Conservation (phyloP, 2,797 vertebrate species). For the Pseudomugil tenellus region DNA sequence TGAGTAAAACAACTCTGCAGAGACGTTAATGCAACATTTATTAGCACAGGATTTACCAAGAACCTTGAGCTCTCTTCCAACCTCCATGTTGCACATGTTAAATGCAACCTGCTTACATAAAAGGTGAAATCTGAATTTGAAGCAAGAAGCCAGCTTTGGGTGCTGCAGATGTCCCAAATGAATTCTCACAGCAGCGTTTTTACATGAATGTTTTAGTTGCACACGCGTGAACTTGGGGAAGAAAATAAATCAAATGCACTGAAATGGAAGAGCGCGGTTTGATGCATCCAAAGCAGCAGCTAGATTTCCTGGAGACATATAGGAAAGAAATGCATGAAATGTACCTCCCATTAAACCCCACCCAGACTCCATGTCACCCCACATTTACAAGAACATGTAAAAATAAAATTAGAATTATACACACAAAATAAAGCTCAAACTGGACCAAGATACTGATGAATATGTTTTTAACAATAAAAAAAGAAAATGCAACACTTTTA, state of each 20-base stretch:
- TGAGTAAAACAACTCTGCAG: background rate
- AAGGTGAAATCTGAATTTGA: no score
- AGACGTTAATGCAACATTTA: background rate
- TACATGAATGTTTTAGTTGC: background rate
- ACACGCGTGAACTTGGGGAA: background rate
- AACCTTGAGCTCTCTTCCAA: background rate
- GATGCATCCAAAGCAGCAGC: no score
- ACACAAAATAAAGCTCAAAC: no score
- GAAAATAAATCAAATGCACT: slow-evolving; percentile 7
- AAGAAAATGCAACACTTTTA: no score
- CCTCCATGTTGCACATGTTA: background rate
- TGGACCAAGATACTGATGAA: no score
- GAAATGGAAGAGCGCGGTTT: background rate
- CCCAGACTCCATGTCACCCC: no score
- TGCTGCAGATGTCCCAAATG: background rate
- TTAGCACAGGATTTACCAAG: background rate
- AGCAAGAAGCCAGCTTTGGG: background rate
- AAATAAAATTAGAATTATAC: no score
- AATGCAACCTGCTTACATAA: background rate
- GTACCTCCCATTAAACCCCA: no score
- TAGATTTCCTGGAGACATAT: no score
- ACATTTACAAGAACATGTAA: no score
- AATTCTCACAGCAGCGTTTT: background rate
- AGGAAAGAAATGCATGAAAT: no score
- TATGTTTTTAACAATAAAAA: no score